Evolutionary conservation across 2,113 vertebrate genomes (phyloP).

Genomic region (Suncus etruscus): DNA sequence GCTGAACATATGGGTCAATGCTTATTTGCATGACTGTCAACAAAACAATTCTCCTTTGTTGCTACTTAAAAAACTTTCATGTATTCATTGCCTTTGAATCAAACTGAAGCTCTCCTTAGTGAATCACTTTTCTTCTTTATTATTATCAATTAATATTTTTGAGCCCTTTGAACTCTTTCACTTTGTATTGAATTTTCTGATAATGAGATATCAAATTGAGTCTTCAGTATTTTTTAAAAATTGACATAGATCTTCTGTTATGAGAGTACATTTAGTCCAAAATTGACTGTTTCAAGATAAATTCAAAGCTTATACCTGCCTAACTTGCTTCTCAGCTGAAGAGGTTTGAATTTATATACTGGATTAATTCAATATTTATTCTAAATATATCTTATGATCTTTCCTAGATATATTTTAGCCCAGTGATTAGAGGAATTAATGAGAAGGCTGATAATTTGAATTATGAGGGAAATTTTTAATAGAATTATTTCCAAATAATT

Average conservation of each 20-base stretch:
- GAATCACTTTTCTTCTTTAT: slow-evolving; percentile 71
- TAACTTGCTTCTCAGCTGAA: background rate
- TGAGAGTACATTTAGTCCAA: background rate
- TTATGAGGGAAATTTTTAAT: background rate
- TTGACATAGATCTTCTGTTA: background rate
- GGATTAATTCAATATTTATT: background rate
- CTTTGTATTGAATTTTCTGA: slow-evolving; percentile 70
- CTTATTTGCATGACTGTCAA: slow-evolving; percentile 74
- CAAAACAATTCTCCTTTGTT: slow-evolving; percentile 69
- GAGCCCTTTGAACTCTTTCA: slow-evolving; percentile 64
- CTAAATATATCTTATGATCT: background rate
- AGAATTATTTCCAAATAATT: background rate
- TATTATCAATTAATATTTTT: slow-evolving; percentile 76
- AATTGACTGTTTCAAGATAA: background rate
- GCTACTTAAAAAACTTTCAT: slow-evolving; percentile 62
- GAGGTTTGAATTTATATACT: background rate
- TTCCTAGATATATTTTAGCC: background rate
- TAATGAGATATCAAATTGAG: slow-evolving; percentile 62
- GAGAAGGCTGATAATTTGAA: too few species aligned
- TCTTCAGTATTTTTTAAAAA: slow-evolving; percentile 41
- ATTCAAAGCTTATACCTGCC: background rate
- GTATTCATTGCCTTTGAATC: slow-evolving; percentile 59
- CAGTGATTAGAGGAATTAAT: too few species aligned
- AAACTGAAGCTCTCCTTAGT: slow-evolving; percentile 65
- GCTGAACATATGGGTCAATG: slow-evolving; percentile 55